A percentile compares a stretch with the other conserved stretches of the same genome.
These are phyloP conservation scores for Sphenopsis melanotis DNA, from an alignment of 2,797 vertebrate species.

Conservation along the genomic window DNA sequence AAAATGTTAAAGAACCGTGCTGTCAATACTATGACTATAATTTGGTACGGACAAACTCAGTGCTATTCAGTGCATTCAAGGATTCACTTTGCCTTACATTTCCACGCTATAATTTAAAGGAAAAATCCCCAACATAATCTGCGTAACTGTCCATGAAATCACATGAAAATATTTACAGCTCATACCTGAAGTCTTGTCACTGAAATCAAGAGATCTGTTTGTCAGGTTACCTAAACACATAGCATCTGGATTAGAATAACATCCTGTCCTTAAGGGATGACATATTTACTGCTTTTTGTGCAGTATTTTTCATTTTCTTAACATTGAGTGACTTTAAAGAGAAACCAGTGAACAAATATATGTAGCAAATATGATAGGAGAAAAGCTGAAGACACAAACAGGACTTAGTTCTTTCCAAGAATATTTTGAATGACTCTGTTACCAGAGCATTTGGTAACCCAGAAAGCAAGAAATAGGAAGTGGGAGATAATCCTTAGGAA, in stretches of 20 bases:
- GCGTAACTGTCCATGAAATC: not conserved
- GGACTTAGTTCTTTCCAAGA: not conserved
- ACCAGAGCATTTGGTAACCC: not conserved
- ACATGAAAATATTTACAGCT: not conserved
- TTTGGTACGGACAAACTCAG: not conserved
- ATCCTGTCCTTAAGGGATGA: not conserved
- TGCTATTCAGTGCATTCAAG: not conserved
- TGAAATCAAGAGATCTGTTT: not conserved
- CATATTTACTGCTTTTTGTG: not conserved
- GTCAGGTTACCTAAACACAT: not conserved
- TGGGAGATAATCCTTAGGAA: not conserved
- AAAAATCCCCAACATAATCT: not conserved
- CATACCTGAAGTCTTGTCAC: not conserved
- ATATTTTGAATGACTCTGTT: not conserved
- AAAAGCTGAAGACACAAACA: not conserved
- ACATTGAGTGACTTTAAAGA: rapidly evolving
- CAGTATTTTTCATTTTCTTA: not conserved
- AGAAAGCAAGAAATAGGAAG: not conserved
- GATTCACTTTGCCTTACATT: not conserved
- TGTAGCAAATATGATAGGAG: not conserved
- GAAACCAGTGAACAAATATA: not conserved
- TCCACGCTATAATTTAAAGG: not conserved
- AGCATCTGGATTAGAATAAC: not conserved
- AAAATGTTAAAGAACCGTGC: not conserved
- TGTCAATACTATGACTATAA: not conserved